Evolutionary conservation across 2,888 invertebrate species (phyloP).

Genomic region (Cryptophagus acutangulus): DNA sequence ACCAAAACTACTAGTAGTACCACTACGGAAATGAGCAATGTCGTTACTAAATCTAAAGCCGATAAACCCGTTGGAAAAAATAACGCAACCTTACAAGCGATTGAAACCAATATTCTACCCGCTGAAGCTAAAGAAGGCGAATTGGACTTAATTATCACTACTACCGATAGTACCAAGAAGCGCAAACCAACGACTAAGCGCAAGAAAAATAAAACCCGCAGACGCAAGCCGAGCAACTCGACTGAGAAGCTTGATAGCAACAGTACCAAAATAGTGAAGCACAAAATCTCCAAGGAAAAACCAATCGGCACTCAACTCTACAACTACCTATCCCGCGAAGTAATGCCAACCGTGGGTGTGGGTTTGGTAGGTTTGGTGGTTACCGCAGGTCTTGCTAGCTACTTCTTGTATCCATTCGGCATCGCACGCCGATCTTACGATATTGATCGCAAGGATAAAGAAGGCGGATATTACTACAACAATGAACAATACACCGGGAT

Average conservation of each 20-base stretch:
- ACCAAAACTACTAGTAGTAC: not conserved
- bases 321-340: constrained; percentile 71
- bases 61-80: not conserved
- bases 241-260: constrained; percentile 25
- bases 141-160: constrained; percentile 32
- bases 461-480: constrained; percentile 58
- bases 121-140: constrained; percentile 45
- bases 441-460: constrained; percentile 58
- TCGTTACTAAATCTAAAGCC: constrained; percentile 9
- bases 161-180: constrained; percentile 31
- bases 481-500: constrained; percentile 68
- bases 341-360: constrained; percentile 76
- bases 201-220: constrained; percentile 59
- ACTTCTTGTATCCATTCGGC: constrained; percentile 71
- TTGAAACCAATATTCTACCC: constrained; percentile 18
- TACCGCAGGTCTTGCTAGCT: constrained; percentile 69
- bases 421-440: constrained; percentile 63
- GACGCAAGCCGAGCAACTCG: constrained; percentile 53
- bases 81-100: constrained; percentile 7
- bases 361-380: constrained; percentile 71
- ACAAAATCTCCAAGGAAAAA: constrained; percentile 47
- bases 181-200: constrained; percentile 48
- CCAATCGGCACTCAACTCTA: constrained; percentile 70
- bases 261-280: constrained; percentile 31
- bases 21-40: constrained; percentile 14